A percentile compares a stretch with the other conserved stretches of the same genome.
phyloP scores from a whole-genome alignment of 2,797 vertebrate species.

The Xerus rutilus region DNA sequence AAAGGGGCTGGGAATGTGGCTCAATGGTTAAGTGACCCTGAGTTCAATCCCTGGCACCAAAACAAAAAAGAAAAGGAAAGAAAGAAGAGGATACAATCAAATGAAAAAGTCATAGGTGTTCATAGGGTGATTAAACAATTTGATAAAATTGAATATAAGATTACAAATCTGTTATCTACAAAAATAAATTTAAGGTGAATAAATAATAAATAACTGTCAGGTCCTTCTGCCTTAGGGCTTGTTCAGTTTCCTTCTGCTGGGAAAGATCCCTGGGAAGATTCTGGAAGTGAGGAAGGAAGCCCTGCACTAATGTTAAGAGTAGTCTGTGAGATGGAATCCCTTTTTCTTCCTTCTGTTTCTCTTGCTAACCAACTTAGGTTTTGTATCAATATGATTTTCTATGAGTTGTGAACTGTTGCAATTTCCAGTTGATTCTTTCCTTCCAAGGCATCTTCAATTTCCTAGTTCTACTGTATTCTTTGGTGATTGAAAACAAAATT shows the following conservation, averaged over 20 bases:
- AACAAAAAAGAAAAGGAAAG: no score
- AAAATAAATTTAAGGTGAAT: conserved; percentile 23
- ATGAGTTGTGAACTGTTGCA: not conserved
- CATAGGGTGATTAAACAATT: not conserved
- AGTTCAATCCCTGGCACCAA: no score
- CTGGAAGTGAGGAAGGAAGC: not conserved
- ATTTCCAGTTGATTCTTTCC: conserved; percentile 14
- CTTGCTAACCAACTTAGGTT: not conserved
- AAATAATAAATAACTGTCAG: not conserved
- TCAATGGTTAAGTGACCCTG: no score
- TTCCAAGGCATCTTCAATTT: not conserved
- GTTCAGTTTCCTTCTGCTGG: not conserved
- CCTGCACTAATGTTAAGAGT: not conserved
- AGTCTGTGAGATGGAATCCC: not conserved
- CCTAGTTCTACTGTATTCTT: not conserved
- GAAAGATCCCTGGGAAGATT: not conserved
- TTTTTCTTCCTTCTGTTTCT: not conserved
- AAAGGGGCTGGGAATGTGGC: no score
- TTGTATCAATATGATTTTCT: not conserved
- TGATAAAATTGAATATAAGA: not conserved
- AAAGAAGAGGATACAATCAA: not conserved
- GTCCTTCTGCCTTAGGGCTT: not conserved
- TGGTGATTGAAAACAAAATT: not conserved
- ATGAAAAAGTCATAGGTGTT: not conserved
- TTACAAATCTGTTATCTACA: not conserved